These are phyloP conservation scores for Lethenteron camtschaticum DNA, from an alignment of 2,113 vertebrate genomes.

Conservation along the genomic window DNA sequence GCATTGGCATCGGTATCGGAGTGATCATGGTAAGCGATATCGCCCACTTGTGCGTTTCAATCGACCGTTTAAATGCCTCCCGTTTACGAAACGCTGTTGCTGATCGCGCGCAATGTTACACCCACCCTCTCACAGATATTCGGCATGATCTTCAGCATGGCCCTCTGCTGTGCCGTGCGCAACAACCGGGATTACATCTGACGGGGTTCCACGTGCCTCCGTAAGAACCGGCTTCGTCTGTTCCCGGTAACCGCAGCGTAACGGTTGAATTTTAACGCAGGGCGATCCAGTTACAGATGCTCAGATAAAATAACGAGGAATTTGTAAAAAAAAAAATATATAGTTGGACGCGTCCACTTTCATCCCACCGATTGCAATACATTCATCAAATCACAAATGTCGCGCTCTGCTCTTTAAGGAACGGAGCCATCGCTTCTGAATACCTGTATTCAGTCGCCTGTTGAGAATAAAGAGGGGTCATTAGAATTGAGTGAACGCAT, in stretches of 20 bases:
- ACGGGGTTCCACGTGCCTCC: background rate
- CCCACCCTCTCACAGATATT: background rate
- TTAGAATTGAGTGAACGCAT: too few relatives aligned
- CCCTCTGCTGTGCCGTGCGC: slow-evolving; percentile 3
- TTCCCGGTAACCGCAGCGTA: too few relatives aligned
- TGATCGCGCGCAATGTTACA: background rate
- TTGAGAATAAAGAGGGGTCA: too few relatives aligned
- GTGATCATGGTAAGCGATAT: background rate
- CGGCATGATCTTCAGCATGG: slow-evolving; percentile 5
- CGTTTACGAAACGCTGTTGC: background rate
- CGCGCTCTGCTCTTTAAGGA: too few relatives aligned
- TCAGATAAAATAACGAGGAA: background rate
- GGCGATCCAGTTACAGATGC: background rate
- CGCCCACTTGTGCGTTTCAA: background rate
- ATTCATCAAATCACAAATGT: too few relatives aligned
- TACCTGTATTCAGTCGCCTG: too few relatives aligned
- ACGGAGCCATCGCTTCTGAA: too few relatives aligned
- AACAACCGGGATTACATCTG: slow-evolving; percentile 3
- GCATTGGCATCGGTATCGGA: slow-evolving; percentile 4
- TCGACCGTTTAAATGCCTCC: background rate
- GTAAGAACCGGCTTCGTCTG: too few relatives aligned
- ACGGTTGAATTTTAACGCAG: too few relatives aligned
- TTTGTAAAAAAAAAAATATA: background rate
- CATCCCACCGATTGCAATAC: too few relatives aligned
- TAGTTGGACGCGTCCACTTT: background rate